A percentile compares a stretch with the other conserved stretches of the same genome.
phyloP scores from a whole-genome alignment of 2,797 vertebrate genomes.

The Anisognathus igniventris region DNA sequence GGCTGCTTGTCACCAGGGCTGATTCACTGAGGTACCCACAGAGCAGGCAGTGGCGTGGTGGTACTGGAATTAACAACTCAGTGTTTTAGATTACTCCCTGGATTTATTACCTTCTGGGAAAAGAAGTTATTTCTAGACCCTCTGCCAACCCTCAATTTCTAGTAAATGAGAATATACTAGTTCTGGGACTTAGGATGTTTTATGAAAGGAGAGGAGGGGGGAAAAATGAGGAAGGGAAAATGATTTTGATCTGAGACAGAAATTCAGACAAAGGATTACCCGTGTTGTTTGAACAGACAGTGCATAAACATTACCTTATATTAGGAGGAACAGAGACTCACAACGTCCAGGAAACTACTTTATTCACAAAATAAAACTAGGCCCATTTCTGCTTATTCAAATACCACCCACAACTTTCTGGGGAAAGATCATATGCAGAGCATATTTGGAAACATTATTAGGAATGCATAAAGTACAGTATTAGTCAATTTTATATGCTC shows the following conservation, averaged over 20 bases:
- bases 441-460: slow-evolving; percentile 83
- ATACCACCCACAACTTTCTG: slow-evolving; percentile 79
- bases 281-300: slow-evolving; percentile 54
- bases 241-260: slow-evolving; percentile 64
- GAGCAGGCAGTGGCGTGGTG: background rate
- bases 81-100: slow-evolving; percentile 57
- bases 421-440: slow-evolving; percentile 76
- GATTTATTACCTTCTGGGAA: slow-evolving; percentile 59
- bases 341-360: slow-evolving; percentile 58
- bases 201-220: background rate
- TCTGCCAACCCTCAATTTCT: slow-evolving; percentile 60
- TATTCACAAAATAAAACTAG: slow-evolving; percentile 68
- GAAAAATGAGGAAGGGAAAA: background rate
- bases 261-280: slow-evolving; percentile 67
- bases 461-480: slow-evolving; percentile 84
- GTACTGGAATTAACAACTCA: slow-evolving; percentile 55
- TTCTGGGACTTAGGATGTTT: slow-evolving; percentile 62
- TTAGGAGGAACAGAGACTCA: slow-evolving; percentile 39
- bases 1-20: background rate
- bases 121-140: slow-evolving; percentile 69
- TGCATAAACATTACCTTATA: slow-evolving; percentile 42
- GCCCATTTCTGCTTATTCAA: slow-evolving; percentile 75
- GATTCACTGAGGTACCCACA: background rate
- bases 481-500: slow-evolving; percentile 87
- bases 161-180: slow-evolving; percentile 64